A percentile compares a stretch with the other conserved stretches of the same genome.
These are phyloP conservation scores for Equus przewalskii DNA, from an alignment of 2,113 vertebrate genomes.

Conservation along the genomic window DNA sequence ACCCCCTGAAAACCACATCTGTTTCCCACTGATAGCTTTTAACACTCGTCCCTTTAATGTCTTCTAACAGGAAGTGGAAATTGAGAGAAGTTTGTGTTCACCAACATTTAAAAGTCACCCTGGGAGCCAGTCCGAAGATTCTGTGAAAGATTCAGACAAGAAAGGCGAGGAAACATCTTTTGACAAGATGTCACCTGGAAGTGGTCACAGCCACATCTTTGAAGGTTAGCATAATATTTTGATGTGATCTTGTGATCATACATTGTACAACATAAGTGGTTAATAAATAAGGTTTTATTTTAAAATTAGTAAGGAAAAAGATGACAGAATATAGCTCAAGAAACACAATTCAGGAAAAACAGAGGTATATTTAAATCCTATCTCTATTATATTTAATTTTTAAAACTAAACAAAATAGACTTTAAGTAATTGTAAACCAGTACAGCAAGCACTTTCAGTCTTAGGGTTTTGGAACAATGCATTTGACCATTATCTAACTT, in stretches of 20 bases:
- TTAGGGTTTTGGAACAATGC: slow-evolving; percentile 9
- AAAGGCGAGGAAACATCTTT: slow-evolving; percentile 86
- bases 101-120: slow-evolving; percentile 80
- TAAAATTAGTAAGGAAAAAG: slow-evolving; percentile 54
- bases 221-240: slow-evolving; percentile 86
- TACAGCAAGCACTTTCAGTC: slow-evolving; percentile 27
- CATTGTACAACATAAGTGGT: neutral
- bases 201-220: slow-evolving; percentile 73
- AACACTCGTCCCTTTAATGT: slow-evolving; percentile 82
- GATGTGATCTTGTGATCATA: slow-evolving; percentile 54
- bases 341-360: neutral
- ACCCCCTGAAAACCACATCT: slow-evolving; percentile 63
- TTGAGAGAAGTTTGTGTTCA: slow-evolving; percentile 85
- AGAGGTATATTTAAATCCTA: neutral
- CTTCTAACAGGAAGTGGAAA: slow-evolving; percentile 88
- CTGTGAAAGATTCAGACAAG: slow-evolving; percentile 80
- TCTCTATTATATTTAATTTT: neutral
- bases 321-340: neutral
- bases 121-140: slow-evolving; percentile 75
- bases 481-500: slow-evolving; percentile 21
- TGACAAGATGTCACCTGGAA: slow-evolving; percentile 88
- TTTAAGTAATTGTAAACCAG: neutral
- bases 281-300: slow-evolving; percentile 51
- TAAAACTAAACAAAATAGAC: neutral
- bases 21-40: slow-evolving; percentile 83